Base-by-base conservation (phyloP, 2,888 invertebrate species). In the Sphecodes monilicornis region DNA sequence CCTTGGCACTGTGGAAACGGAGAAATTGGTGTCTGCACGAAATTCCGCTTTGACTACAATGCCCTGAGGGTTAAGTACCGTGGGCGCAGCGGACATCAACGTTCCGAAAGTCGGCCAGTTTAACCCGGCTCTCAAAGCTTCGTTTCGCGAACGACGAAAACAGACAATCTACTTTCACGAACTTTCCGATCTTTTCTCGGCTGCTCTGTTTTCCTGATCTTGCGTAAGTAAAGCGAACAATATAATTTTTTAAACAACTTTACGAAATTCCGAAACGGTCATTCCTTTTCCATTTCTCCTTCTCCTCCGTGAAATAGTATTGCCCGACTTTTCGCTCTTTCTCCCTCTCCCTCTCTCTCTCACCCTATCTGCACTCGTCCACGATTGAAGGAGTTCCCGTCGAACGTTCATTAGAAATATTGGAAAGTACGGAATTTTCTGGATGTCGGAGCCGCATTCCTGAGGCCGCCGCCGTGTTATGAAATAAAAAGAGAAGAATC, bases 31-130 rank as follows among this genome's bases (percentile, higher is more conserved):
- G 84, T 78, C 85, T 75, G 85, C 76, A 73, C 80, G 85, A 80
- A 85, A 85, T 84, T 85, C 78, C 80, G 84, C 77, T 75, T 80
- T 84, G 84, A 85, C 84, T 85, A 84, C 78, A 80, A 84, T 84
- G 80, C 84, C 85, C 80, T 69, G 64, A 80, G 84, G 85, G 85
- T 85, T 85, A 85, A 85, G 85, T 80, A 84, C 78, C 80, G 77
- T 50, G 80, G 77, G 85, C 77, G 54, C 78, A 77, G 50, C 82
- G 86, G 86, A 85, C 85, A 85, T 86, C 78, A 85, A 64, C 86
- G 82, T 86, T 85, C 64, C 82, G 80, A 82, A 86, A 86, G 80
- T 82, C 82, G 78, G 75, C 32, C 86, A 85, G 86, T 86, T 86
- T 82, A 82, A 78, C 80, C 82, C 29, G 36, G n/a, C 82, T 77